A percentile compares a stretch with the other conserved stretches of the same genome.
phyloP scores from a whole-genome alignment of 2,888 invertebrate species.

The Mamestra brassicae region DNA sequence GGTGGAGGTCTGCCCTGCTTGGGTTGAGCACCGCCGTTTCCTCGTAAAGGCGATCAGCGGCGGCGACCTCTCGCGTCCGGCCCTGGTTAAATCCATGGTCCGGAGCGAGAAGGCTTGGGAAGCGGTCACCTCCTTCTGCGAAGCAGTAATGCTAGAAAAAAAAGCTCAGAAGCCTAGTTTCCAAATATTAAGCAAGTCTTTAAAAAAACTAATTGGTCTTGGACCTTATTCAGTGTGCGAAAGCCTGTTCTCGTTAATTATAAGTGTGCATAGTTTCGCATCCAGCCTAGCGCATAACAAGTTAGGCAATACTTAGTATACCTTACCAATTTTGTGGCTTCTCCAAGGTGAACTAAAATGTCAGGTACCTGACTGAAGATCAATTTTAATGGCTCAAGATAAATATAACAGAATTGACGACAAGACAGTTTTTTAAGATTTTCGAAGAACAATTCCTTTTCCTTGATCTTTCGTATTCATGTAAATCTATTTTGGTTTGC shows the following conservation, averaged over 20 bases:
- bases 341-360: neutral
- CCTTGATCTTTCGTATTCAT: neutral
- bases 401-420: neutral
- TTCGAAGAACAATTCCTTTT: neutral
- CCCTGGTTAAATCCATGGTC: too few relatives aligned
- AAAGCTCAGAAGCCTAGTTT: neutral
- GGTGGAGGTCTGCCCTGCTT: too few relatives aligned
- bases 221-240: conserved; percentile 22
- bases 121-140: too few relatives aligned
- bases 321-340: conserved; percentile 14
- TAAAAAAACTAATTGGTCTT: neutral
- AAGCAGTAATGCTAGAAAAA: too few relatives aligned
- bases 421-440: neutral
- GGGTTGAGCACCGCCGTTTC: too few relatives aligned
- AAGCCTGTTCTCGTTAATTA: conserved; percentile 9
- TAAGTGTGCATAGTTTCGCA: conserved; percentile 19
- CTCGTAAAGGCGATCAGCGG: too few relatives aligned
- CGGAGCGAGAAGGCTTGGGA: too few relatives aligned
- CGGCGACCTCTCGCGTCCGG: too few relatives aligned
- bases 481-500: neutral
- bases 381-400: neutral
- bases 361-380: neutral
- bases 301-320: conserved; percentile 10
- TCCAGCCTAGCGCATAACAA: neutral
- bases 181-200: neutral